Evolutionary conservation across 1,140 invertebrate species (phyloP).

Genomic region (Phymorhynchus buccinoides): DNA sequence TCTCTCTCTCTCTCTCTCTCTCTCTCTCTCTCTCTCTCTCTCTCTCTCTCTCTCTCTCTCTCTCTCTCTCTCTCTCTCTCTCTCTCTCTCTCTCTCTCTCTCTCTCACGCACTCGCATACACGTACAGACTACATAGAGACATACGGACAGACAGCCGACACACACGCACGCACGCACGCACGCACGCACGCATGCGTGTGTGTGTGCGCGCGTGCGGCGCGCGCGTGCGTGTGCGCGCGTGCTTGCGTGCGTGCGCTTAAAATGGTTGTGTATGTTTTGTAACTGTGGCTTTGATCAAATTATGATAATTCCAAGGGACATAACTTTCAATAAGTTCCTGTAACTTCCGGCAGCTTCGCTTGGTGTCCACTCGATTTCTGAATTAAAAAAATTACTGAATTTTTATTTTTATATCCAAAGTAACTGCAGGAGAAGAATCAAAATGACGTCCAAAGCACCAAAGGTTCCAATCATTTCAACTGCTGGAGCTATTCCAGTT

Average conservation of each 20-base stretch:
- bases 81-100: too few species aligned
- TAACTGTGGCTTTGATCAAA: background rate
- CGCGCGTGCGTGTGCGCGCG: too few species aligned
- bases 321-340: background rate
- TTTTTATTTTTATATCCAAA: background rate
- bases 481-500: conserved; percentile 62
- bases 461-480: conserved; percentile 69
- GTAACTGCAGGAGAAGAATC: too few species aligned
- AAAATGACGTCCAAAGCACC: conserved; percentile 37
- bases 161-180: background rate
- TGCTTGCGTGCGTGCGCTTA: too few species aligned
- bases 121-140: background rate
- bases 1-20: too few species aligned
- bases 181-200: conserved; percentile 5
- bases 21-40: background rate
- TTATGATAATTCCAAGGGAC: background rate
- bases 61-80: background rate
- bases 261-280: background rate
- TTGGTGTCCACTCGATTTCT: background rate
- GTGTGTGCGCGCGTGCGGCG: too few species aligned
- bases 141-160: background rate
- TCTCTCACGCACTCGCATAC: too few species aligned
- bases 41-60: background rate
- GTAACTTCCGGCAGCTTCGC: background rate
- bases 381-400: background rate